phyloP scores from a whole-genome alignment of 1,140 invertebrate species.

The Ostrea denselamellosa region DNA sequence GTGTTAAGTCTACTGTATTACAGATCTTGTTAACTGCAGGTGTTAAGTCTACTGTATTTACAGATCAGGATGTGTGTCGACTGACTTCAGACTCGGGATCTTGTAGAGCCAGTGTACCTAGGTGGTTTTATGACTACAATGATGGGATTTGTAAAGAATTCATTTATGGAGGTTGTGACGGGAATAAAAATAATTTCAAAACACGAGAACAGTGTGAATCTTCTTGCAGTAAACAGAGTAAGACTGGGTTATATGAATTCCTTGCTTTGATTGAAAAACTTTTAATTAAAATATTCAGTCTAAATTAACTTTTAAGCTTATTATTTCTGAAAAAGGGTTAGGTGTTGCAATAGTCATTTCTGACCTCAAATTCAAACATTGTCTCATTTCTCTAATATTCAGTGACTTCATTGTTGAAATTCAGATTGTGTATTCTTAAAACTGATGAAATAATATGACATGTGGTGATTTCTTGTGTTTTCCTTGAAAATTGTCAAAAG shows the following conservation, averaged over 20 bases:
- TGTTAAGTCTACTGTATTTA: constrained; percentile 9
- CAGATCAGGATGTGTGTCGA: constrained; percentile 83
- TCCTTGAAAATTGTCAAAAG: too few relatives aligned
- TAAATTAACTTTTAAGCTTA: too few relatives aligned
- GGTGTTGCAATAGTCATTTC: too few relatives aligned
- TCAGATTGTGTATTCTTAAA: too few relatives aligned
- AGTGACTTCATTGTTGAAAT: too few relatives aligned
- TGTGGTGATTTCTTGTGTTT: too few relatives aligned
- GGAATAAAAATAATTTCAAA: constrained; percentile 81
- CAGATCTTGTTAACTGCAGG: background rate
- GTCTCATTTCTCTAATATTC: too few relatives aligned
- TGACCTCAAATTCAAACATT: too few relatives aligned
- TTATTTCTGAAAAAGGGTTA: too few relatives aligned
- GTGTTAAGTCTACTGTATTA: too few relatives aligned
- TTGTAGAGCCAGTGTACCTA: constrained; percentile 84
- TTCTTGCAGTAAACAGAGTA: constrained; percentile 48
- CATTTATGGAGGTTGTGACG: constrained; percentile 95
- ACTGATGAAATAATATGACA: too few relatives aligned
- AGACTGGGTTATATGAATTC: background rate
- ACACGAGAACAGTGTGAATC: constrained; percentile 51
- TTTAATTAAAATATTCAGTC: background rate
- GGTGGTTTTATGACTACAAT: constrained; percentile 91
- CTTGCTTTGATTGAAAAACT: background rate
- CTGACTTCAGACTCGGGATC: constrained; percentile 86
- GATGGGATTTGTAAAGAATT: constrained; percentile 95